phyloP scores from a whole-genome alignment of 2,888 invertebrate genomes.

The Caenorhabditis sinica region DNA sequence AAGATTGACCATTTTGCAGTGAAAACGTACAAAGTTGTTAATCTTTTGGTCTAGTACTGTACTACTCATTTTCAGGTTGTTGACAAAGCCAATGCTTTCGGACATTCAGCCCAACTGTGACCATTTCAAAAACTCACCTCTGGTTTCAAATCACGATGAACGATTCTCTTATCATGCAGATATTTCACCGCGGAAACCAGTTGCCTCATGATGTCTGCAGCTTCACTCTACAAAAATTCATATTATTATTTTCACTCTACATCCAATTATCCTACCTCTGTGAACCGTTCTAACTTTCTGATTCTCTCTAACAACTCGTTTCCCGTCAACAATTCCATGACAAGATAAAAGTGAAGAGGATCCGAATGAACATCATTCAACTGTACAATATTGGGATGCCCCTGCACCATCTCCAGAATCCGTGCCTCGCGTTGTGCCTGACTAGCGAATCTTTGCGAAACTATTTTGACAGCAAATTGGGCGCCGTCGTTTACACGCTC shows the following conservation, averaged over 20 bases:
- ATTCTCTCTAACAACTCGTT: conserved; percentile 84
- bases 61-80: too few species aligned
- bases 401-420: conserved; percentile 88
- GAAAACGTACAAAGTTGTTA: too few species aligned
- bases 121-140: conserved; percentile 87
- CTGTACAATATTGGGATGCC: conserved; percentile 91
- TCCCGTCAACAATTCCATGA: conserved; percentile 89
- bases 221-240: conserved; percentile 85
- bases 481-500: conserved; percentile 88
- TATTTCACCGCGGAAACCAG: conserved; percentile 91
- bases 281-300: conserved; percentile 87
- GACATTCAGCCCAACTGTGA: not conserved
- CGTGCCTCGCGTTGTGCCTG: conserved; percentile 89
- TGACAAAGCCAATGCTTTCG: too few species aligned
- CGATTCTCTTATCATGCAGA: conserved; percentile 91
- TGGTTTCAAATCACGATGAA: conserved; percentile 95
- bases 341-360: conserved; percentile 90
- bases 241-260: not conserved
- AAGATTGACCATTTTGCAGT: too few species aligned
- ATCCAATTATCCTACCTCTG: conserved; percentile 86
- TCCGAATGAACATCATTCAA: conserved; percentile 90
- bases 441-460: conserved; percentile 86
- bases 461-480: conserved; percentile 93
- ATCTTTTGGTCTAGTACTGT: too few species aligned
- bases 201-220: conserved; percentile 90